phyloP scores from a whole-genome alignment of 2,113 vertebrate species.

The Ptilorrhoa leucosticta region DNA sequence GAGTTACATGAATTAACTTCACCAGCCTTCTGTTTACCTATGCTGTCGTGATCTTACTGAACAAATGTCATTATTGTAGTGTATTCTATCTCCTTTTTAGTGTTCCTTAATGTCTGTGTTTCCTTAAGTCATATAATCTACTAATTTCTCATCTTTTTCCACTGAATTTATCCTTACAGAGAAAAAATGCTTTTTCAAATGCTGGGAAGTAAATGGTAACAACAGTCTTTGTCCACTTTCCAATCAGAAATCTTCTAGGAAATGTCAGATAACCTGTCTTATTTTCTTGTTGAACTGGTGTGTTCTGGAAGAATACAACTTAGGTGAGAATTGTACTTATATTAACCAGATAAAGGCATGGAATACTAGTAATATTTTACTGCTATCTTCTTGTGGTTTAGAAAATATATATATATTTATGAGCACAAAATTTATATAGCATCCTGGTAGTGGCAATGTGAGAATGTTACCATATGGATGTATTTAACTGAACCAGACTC shows the following conservation, averaged over 20 bases:
- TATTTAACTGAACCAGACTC: constrained; percentile 23
- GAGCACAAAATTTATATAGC: not conserved
- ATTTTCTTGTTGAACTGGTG: not conserved
- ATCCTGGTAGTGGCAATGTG: not conserved
- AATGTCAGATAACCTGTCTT: not conserved
- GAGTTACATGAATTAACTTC: not conserved
- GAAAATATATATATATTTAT: not conserved
- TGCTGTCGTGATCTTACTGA: not conserved
- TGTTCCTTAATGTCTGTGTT: not conserved
- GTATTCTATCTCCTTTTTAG: not conserved
- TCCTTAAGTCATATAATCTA: not conserved
- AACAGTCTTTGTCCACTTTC: not conserved
- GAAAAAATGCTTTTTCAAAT: not conserved
- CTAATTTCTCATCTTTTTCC: not conserved
- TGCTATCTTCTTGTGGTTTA: not conserved
- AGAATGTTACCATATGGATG: constrained; percentile 17
- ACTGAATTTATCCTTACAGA: not conserved
- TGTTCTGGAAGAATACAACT: not conserved
- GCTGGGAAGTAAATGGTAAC: not conserved
- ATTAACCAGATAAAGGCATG: not conserved
- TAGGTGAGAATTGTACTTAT: not conserved
- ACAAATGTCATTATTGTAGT: not conserved
- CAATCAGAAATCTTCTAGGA: not conserved
- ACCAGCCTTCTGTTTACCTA: not conserved
- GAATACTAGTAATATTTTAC: not conserved